phyloP scores from a whole-genome alignment of 2,888 invertebrate species.

The Agonopterix alstromeriana region DNA sequence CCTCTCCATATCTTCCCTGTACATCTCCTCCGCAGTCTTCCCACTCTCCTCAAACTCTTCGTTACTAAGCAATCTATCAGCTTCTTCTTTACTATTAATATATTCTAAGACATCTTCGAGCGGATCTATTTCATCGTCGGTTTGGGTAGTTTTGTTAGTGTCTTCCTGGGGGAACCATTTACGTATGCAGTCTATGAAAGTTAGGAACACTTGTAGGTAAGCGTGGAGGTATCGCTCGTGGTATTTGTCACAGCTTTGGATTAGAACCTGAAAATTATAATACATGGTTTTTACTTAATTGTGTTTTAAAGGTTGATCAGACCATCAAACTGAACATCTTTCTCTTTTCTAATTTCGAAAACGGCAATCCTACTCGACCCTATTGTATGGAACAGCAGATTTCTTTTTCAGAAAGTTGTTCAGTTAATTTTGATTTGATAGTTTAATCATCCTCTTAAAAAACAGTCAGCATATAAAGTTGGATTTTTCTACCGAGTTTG shows the following conservation, averaged over 20 bases:
- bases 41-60: conserved; percentile 49
- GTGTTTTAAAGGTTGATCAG: too few species aligned
- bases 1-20: conserved; percentile 58
- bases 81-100: conserved; percentile 41
- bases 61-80: conserved; percentile 41
- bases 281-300: too few species aligned
- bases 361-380: too few species aligned
- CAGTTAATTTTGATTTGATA: too few species aligned
- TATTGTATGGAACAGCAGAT: too few species aligned
- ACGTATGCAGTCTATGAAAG: conserved; percentile 79
- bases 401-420: too few species aligned
- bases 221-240: conserved; percentile 76
- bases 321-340: too few species aligned
- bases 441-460: too few species aligned
- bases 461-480: too few species aligned
- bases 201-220: conserved; percentile 83
- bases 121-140: conserved; percentile 26
- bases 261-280: conserved; percentile 60
- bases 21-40: conserved; percentile 71
- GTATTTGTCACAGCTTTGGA: conserved; percentile 77
- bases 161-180: conserved; percentile 63
- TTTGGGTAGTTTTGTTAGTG: background rate
- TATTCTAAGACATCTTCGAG: conserved; percentile 53
- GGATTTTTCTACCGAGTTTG: too few species aligned
- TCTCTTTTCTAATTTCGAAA: too few species aligned